These are phyloP conservation scores for Neolamprologus multifasciatus DNA, from an alignment of 2,797 vertebrate genomes.

Conservation along the genomic window DNA sequence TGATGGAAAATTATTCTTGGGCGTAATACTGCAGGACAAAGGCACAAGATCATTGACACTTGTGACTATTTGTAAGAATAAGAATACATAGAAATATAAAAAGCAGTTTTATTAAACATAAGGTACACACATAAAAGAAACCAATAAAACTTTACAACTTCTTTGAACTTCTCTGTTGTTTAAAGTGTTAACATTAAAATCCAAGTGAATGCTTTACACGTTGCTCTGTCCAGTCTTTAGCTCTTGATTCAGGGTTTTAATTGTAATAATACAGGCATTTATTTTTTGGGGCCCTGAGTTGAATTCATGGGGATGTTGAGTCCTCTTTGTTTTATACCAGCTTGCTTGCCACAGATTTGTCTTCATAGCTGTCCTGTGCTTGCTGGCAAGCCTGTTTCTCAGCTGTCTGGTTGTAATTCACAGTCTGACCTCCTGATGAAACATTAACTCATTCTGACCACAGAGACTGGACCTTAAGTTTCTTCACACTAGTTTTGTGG, in stretches of 20 bases:
- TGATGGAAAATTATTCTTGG: background rate
- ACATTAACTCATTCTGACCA: background rate
- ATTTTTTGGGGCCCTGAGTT: background rate
- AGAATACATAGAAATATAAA: background rate
- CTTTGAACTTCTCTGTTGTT: too few relatives aligned
- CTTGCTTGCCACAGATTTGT: background rate
- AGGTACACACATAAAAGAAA: background rate
- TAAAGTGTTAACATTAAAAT: background rate
- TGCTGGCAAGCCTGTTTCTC: background rate
- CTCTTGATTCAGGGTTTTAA: background rate
- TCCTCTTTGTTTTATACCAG: background rate
- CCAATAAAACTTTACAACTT: background rate
- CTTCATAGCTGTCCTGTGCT: background rate
- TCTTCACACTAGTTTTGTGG: background rate
- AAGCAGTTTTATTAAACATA: background rate
- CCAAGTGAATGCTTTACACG: background rate
- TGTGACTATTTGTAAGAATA: background rate
- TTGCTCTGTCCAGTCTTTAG: background rate
- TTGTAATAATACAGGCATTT: background rate
- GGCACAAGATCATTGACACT: background rate
- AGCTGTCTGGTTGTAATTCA: background rate
- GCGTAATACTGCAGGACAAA: background rate
- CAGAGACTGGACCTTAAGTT: background rate
- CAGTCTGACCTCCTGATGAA: background rate
- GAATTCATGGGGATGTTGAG: background rate